A percentile compares a stretch with the other conserved stretches of the same genome.
Evolutionary conservation across 2,888 invertebrate species (phyloP).

Genomic region (Drosophila prostipennis): DNA sequence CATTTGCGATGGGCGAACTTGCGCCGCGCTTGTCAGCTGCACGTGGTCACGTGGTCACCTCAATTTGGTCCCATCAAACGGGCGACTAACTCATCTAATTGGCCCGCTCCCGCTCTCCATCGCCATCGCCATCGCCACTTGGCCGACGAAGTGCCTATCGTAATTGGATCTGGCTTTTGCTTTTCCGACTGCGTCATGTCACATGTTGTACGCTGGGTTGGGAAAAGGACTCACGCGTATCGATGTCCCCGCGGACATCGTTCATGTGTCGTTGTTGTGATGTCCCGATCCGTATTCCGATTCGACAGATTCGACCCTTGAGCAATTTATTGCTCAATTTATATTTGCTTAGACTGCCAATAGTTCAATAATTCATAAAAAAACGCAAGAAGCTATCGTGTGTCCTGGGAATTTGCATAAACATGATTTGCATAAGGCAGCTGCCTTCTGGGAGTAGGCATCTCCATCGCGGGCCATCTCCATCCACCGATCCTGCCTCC

Average conservation of each 20-base stretch:
- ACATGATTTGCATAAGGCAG: constrained; percentile 63
- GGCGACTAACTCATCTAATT: constrained; percentile 71
- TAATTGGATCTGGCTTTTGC: constrained; percentile 53
- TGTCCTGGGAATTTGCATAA: constrained; percentile 68
- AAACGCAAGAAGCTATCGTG: constrained; percentile 54
- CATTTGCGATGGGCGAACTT: constrained; percentile 8
- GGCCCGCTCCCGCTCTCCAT: constrained; percentile 12
- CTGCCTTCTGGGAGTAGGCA: constrained; percentile 10
- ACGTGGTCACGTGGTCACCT: constrained; percentile 38
- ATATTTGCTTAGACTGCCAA: constrained; percentile 78
- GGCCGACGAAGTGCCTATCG: constrained; percentile 37
- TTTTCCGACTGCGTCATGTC: constrained; percentile 70
- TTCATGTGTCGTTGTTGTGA: neutral
- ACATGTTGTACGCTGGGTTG: constrained; percentile 49
- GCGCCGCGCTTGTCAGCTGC: constrained; percentile 18
- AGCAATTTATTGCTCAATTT: constrained; percentile 73
- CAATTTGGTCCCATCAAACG: constrained; percentile 68
- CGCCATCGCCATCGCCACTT: neutral
- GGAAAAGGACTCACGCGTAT: constrained; percentile 67
- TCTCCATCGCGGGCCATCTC: neutral
- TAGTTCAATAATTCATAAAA: constrained; percentile 75
- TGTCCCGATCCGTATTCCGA: neutral
- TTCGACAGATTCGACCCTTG: constrained; percentile 11
- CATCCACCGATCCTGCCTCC: constrained; percentile 3
- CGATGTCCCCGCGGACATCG: constrained; percentile 47